Base-by-base conservation (phyloP, 2,797 vertebrate species). In the Anguilla marmorata region DNA sequence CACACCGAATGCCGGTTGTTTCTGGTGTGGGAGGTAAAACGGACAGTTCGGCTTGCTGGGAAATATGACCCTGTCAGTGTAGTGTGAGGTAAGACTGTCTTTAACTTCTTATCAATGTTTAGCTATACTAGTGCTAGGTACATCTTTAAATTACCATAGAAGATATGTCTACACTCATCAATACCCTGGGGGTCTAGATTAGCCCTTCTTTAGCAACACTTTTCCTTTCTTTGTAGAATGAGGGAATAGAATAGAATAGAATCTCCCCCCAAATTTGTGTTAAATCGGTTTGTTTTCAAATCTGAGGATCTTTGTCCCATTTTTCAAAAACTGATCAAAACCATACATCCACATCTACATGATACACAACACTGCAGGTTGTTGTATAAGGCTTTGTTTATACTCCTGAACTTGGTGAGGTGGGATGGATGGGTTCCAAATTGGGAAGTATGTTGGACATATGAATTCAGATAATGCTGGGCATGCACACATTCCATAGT, bases 401-500 rank as follows among this genome's bases (percentile, higher is more conserved):
- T 54, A 45, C 45, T 72, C 82, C 14, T 76, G 33, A 85, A 41
- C 37, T 54, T 27, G 72, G 54, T 58, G 30, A 85, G 66, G 16
- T n/a, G 27, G 24, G 52, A 27, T 33, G 54, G 30, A 30, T 21
- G 27, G 82, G 72, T 56, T 63, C n/a, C 66, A 27, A 83, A 56
- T 1, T 45, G 37, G 82, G 48, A 30, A 19, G 19, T 12, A 21
- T n/a, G 84, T 48, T 76, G 41, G 66, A 50, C 27, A 58, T 76
- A 33, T 37, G 54, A 54, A 60, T 74, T 41, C 63, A 85, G 83
- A 69, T 33, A 50, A 74, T 58, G 52, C 37, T 30, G 69, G 74
- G 19, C 79, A 85, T 79, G 41, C 84, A 50, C 69, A 85, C 69
- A 88, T 79, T 76, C 48, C 54, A 60, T 56, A 85, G 19, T 50